Conservation (phyloP, 2,797 vertebrate genomes). For the Enteromius fasciolatus region DNA sequence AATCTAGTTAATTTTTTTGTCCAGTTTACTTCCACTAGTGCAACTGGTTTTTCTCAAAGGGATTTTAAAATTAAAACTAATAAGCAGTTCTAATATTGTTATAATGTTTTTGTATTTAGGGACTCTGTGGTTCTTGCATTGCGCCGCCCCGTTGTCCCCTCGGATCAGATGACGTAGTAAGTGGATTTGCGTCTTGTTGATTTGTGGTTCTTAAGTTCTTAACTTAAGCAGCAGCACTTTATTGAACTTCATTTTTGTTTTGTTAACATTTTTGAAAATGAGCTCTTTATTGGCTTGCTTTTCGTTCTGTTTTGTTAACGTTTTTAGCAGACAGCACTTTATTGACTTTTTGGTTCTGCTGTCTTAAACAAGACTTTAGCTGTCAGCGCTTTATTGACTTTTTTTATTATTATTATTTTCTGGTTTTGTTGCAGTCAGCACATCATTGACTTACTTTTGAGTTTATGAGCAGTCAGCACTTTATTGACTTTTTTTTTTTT, state of each 20-base stretch:
- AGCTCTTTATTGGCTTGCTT: background rate
- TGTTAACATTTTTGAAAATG: background rate
- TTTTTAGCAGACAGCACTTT: background rate
- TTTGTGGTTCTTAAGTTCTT: background rate
- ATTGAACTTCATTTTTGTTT: background rate
- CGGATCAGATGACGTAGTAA: slow-evolving; percentile 63
- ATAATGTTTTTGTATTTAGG: slow-evolving; percentile 66
- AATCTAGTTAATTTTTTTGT: background rate
- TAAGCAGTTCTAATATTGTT: background rate
- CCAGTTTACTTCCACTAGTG: background rate
- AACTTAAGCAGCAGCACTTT: background rate
- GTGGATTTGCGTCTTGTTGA: background rate
- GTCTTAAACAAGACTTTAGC: background rate
- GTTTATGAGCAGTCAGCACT: background rate
- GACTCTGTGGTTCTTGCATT: slow-evolving; percentile 77
- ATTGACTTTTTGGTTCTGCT: background rate
- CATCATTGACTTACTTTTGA: no score
- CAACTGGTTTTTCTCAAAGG: background rate
- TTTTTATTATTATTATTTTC: no score
- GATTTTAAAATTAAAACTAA: background rate
- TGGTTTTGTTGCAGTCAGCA: no score
- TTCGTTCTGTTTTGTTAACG: background rate
- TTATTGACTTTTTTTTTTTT: background rate
- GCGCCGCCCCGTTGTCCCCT: slow-evolving; percentile 72
- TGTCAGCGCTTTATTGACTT: background rate